Evolutionary conservation across 2,113 vertebrate species (phyloP).

Genomic region (Lates calcarifer): DNA sequence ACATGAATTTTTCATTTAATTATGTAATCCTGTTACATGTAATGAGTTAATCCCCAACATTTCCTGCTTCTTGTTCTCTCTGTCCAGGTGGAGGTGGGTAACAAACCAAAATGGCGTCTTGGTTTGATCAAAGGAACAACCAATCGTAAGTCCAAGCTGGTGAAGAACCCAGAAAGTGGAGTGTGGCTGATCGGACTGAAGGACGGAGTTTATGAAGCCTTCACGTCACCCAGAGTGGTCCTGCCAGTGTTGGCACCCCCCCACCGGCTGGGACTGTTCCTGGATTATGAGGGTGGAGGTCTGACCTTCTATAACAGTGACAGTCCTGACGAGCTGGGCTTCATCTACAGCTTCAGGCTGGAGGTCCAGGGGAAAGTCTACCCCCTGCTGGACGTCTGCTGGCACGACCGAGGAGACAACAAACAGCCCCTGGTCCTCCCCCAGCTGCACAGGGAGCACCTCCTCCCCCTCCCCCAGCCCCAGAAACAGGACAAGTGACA

Average conservation of each 20-base stretch:
- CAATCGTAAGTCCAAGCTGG: constrained; percentile 87
- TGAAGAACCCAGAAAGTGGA: constrained; percentile 85
- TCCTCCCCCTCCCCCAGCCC: not conserved
- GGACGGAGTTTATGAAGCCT: constrained; percentile 89
- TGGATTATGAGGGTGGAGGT: constrained; percentile 87
- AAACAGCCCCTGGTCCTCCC: constrained; percentile 74
- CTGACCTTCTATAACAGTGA: constrained; percentile 88
- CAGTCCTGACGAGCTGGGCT: constrained; percentile 82
- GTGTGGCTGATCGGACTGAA: constrained; percentile 89
- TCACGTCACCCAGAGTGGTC: constrained; percentile 74
- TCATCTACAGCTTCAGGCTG: constrained; percentile 87
- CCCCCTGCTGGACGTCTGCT: constrained; percentile 89
- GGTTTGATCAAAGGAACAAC: constrained; percentile 87
- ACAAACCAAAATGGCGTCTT: constrained; percentile 88
- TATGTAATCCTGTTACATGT: too few species aligned
- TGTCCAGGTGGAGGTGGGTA: constrained; percentile 83
- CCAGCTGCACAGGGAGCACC: constrained; percentile 33
- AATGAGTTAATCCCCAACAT: too few species aligned
- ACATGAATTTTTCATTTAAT: too few species aligned
- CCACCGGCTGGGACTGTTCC: constrained; percentile 84
- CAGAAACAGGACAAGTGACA: constrained; percentile 14
- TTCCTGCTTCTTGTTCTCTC: not conserved
- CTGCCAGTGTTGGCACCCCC: constrained; percentile 80
- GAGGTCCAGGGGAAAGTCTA: constrained; percentile 91
- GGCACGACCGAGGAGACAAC: constrained; percentile 86